These are phyloP conservation scores for Rhorus exstirpatorius DNA, from an alignment of 2,888 invertebrate genomes.

Conservation along the genomic window DNA sequence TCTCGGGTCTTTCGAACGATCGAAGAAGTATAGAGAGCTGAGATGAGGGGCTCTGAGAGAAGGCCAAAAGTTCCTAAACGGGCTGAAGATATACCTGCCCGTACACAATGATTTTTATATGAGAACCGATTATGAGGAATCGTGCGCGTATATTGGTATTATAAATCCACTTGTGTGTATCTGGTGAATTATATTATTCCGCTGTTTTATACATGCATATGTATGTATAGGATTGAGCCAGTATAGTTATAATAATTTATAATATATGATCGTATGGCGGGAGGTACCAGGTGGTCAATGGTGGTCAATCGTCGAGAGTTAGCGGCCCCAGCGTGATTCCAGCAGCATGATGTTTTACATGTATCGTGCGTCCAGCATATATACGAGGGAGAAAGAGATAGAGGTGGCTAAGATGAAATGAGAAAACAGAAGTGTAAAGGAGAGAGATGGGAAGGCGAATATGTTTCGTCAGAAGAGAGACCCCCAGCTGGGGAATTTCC, in stretches of 20 bases:
- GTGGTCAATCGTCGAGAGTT: constrained; percentile 69
- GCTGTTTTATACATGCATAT: background rate
- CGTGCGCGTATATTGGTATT: constrained; percentile 3
- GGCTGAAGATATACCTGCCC: constrained; percentile 48
- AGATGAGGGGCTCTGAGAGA: constrained; percentile 25
- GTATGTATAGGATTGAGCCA: constrained; percentile 20
- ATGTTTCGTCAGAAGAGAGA: constrained; percentile 77
- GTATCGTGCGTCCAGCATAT: constrained; percentile 32
- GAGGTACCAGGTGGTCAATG: constrained; percentile 79
- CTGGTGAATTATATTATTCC: constrained; percentile 47
- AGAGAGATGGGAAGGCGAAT: constrained; percentile 62
- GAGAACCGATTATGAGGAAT: constrained; percentile 19
- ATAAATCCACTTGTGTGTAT: background rate
- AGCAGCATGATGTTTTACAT: constrained; percentile 62
- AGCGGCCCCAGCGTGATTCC: constrained; percentile 67
- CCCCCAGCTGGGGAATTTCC: constrained; percentile 81
- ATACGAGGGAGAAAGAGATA: constrained; percentile 22
- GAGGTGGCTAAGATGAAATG: constrained; percentile 29
- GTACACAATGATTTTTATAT: constrained; percentile 10
- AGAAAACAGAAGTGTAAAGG: constrained; percentile 34
- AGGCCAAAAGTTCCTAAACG: constrained; percentile 57
- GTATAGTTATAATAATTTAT: constrained; percentile 71
- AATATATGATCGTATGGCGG: constrained; percentile 63
- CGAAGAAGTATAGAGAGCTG: constrained; percentile 15
- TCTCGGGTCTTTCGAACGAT: constrained; percentile 73